Conservation (phyloP, 2,888 invertebrate species). For the Lycophotia porphyrea region DNA sequence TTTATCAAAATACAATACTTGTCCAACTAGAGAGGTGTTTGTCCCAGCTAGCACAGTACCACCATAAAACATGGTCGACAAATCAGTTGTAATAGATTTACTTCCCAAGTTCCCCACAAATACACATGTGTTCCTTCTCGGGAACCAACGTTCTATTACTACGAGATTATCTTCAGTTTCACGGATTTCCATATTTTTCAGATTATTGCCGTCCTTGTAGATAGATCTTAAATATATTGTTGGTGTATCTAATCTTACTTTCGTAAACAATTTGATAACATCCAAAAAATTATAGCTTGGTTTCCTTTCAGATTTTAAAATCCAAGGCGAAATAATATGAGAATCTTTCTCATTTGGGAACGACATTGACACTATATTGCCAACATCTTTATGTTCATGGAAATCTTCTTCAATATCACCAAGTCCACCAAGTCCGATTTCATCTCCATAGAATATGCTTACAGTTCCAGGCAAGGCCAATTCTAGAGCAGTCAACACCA, state of each 20-base stretch:
- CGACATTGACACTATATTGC: slow-evolving; percentile 93
- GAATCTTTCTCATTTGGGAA: slow-evolving; percentile 88
- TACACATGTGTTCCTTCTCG: slow-evolving; percentile 94
- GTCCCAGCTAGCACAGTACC: slow-evolving; percentile 89
- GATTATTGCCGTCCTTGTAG: slow-evolving; percentile 91
- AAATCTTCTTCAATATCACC: slow-evolving; percentile 90
- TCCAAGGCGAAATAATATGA: slow-evolving; percentile 91
- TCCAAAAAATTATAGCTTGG: slow-evolving; percentile 88
- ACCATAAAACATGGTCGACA: slow-evolving; percentile 94
- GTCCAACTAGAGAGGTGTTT: slow-evolving; percentile 80
- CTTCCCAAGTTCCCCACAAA: slow-evolving; percentile 93
- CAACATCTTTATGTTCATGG: slow-evolving; percentile 91
- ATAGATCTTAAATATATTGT: slow-evolving; percentile 94
- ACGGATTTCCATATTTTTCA: slow-evolving; percentile 93
- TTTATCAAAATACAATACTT: slow-evolving; percentile 84
- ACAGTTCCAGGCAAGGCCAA: slow-evolving; percentile 96
- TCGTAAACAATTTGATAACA: slow-evolving; percentile 90
- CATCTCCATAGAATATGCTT: slow-evolving; percentile 97
- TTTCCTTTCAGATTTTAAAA: slow-evolving; percentile 89
- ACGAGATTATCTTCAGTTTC: slow-evolving; percentile 92
- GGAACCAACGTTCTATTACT: slow-evolving; percentile 94
- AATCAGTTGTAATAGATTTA: slow-evolving; percentile 91
- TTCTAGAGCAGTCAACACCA: slow-evolving; percentile 93
- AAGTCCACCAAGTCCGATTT: slow-evolving; percentile 93
- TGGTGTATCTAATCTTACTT: slow-evolving; percentile 91